Base-by-base conservation (phyloP, 2,888 invertebrate species). In the Drosophila picticornis region DNA sequence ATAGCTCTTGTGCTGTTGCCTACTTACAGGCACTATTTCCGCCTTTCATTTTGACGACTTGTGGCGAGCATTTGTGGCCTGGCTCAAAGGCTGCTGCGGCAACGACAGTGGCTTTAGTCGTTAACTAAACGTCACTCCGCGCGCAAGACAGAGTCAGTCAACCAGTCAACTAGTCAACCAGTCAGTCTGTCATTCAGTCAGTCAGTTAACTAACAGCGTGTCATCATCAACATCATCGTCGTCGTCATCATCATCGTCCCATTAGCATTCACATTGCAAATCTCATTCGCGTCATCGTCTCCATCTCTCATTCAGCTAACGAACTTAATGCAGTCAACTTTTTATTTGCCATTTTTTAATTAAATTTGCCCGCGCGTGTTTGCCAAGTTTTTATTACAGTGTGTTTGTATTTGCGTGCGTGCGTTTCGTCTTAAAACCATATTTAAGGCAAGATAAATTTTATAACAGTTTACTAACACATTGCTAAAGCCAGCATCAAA, bases 21-120 rank as follows among this genome's bases (percentile, higher is more conserved):
- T 85, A 85, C 84, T 85, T 85, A 75, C 90, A 78, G 87, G 87
- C 85, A 90, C 85, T 85, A 85, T 85, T 90, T 85, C 90, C 85
- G 89, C 87, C 68, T 43, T 88, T 89, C 81, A 81, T 75, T 86
- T 70, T 86, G 81, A 77, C 81, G 73, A 75, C 77, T 73, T 72
- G 75, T 84, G 87, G 70, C 66, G 66, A 63, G 60, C 60, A 55
- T 56, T 51, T 50, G 27, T 67, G 63, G 72, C 65, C 52, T 72
- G 63, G 72, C 76, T 66, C 59, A 71, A 60, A 65, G 66, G 73
- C 81, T 80, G 78, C 84, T 88, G 78, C 53, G 89, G 72, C 81
- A 68, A 46, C 76, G 85, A 48, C 68, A 59, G 62, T 81, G 71
- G 74, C 77, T 82, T 85, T 78, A 85, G 85, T 85, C 84, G 73